Evolutionary conservation across 2,888 invertebrate species (phyloP), one percentile per base, ranked within the genome.

Genomic region (Melanostoma mellinum): DNA sequence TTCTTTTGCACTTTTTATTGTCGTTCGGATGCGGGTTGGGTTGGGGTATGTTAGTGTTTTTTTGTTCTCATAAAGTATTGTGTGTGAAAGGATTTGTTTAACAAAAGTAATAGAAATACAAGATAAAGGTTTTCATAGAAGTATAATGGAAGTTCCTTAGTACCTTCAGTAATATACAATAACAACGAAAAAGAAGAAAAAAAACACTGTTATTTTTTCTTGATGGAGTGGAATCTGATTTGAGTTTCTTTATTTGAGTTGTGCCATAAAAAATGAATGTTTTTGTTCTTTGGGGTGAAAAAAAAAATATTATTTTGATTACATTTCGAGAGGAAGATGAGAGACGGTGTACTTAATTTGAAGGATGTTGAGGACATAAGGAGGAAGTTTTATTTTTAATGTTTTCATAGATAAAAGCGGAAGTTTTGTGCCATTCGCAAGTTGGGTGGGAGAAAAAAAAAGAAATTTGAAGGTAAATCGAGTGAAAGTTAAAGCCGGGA

Each of bases 241-340:
- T 82, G 69, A 69, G 68, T 68, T 58, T 40, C 63, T 80, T 63
- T 69, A 79, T 60, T 68, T 79, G 53, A 79, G 50, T 65, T 65
- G 38, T 35, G 20, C 20, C 0, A 20, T 20, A 20, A 20, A 20
- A 20, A 20, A 20, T 20, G 20, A 20, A 20, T 53, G 40, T 30
- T 53, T 6, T 50, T 35, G 30, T 55, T 55, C 56, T 56, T 65
- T 32, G 44, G 56, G 32, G 55, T 53, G 42, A 55, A 60, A 36
- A 40, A 60, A 67, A 72, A 53, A 30, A 82, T 68, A 73, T 82
- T 82, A 82, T 67, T 82, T 82, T 82, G 81, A 82, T 82, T 82
- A 77, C 81, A 82, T 81, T 56, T 73, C 30, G 48, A 72, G 36
- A 38, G 20, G 44, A 30, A 53, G 40, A 67, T 8, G 50, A 36